Evolutionary conservation across 2,797 vertebrate species (phyloP).

Genomic region (Anguilla pacifica): DNA sequence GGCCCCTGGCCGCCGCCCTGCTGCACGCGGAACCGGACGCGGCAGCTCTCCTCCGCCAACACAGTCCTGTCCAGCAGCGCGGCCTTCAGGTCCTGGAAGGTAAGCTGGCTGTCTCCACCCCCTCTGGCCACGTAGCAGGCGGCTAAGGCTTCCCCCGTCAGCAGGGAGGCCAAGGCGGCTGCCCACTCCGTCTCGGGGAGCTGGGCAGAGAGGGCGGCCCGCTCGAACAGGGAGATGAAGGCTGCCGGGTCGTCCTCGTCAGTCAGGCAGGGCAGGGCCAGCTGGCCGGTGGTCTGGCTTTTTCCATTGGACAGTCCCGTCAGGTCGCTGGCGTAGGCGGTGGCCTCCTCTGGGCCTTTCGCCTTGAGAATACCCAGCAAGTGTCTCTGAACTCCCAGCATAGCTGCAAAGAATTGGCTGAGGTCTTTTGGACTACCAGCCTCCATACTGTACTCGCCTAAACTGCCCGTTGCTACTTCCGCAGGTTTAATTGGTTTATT

Average conservation of each 20-base stretch:
- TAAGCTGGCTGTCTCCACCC: neutral
- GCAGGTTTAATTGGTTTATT: neutral
- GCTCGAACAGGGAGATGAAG: neutral
- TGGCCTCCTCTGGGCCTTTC: neutral
- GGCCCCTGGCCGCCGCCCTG: neutral
- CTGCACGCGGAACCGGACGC: neutral
- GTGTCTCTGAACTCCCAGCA: neutral
- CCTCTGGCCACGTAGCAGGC: neutral
- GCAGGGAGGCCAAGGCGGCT: neutral
- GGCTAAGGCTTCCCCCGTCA: neutral
- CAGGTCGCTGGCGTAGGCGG: neutral
- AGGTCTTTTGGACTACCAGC: neutral
- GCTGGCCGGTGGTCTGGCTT: neutral
- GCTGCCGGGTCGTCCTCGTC: constrained; percentile 2
- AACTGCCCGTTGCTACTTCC: neutral
- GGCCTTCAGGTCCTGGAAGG: neutral
- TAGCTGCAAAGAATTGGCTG: constrained; percentile 14
- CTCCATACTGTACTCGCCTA: neutral
- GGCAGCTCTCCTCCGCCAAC: constrained; percentile 1
- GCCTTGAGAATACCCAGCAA: neutral
- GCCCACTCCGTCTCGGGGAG: neutral
- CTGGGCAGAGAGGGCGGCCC: neutral
- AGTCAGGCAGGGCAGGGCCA: neutral
- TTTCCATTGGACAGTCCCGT: neutral
- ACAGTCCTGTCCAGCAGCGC: neutral